These are phyloP conservation scores for Camponotus floridanus DNA, from an alignment of 1,140 invertebrate species.

Conservation along the genomic window DNA sequence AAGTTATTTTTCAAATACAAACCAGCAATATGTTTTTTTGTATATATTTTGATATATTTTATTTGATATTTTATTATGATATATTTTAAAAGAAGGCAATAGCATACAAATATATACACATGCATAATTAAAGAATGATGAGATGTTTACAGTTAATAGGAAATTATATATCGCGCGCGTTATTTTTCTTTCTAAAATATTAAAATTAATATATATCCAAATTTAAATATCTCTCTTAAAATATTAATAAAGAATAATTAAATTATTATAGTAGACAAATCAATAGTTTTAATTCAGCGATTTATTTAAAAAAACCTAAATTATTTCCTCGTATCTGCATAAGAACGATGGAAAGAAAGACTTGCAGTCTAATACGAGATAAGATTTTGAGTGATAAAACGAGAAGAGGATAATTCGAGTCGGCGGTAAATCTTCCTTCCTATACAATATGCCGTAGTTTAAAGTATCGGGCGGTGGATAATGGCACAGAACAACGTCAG, in stretches of 20 bases:
- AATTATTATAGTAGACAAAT: neutral
- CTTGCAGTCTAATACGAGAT: conserved; percentile 35
- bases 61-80: too few species aligned
- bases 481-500: conserved; percentile 50
- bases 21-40: too few species aligned
- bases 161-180: neutral
- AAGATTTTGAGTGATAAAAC: conserved; percentile 38
- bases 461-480: conserved; percentile 49
- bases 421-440: conserved; percentile 6
- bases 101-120: neutral
- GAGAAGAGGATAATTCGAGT: conserved; percentile 41
- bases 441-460: conserved; percentile 17
- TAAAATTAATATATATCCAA: neutral
- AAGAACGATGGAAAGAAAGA: conserved; percentile 7
- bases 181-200: neutral
- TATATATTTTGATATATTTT: too few species aligned
- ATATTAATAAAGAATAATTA: neutral
- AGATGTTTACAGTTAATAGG: neutral
- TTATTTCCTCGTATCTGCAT: neutral
- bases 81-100: neutral
- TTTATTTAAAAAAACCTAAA: conserved; percentile 16
- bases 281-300: neutral
- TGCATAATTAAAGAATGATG: neutral
- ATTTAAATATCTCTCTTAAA: neutral
- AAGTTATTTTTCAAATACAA: neutral